Percentiles rank a stretch among this genome's conserved stretches.
These are phyloP conservation scores for Alcis repandata DNA, from an alignment of 2,888 invertebrate species.

Conservation along the genomic window DNA sequence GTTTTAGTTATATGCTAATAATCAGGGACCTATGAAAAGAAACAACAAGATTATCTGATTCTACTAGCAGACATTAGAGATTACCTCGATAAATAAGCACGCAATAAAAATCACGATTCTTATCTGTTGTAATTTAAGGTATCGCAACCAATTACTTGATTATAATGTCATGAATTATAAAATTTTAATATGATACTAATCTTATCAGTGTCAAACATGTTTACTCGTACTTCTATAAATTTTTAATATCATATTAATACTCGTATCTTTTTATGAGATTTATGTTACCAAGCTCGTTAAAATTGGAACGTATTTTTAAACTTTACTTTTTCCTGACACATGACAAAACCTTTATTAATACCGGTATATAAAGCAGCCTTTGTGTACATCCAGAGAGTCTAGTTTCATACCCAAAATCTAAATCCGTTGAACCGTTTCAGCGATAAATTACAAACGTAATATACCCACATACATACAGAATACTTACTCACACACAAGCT, in stretches of 20 bases:
- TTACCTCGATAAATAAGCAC: neutral
- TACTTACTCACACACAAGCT: too few relatives aligned
- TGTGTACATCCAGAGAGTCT: too few relatives aligned
- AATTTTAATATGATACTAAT: neutral
- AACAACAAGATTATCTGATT: neutral
- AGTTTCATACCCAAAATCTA: too few relatives aligned
- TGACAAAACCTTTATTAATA: too few relatives aligned
- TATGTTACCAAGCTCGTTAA: neutral
- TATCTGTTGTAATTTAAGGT: neutral
- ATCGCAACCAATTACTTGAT: neutral
- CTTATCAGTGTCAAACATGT: neutral
- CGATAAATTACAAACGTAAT: too few relatives aligned
- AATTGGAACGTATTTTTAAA: neutral
- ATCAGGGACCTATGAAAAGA: too few relatives aligned
- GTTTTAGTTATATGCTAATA: too few relatives aligned
- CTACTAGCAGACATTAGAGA: neutral
- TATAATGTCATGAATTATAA: neutral
- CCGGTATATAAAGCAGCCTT: too few relatives aligned
- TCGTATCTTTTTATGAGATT: neutral
- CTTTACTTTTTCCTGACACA: neutral
- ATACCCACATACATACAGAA: too few relatives aligned
- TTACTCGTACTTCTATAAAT: neutral
- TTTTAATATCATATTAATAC: neutral
- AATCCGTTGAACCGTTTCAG: too few relatives aligned
- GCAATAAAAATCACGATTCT: constrained; percentile 4